phyloP scores from a whole-genome alignment of 2,113 vertebrate genomes.

The Equus quagga region DNA sequence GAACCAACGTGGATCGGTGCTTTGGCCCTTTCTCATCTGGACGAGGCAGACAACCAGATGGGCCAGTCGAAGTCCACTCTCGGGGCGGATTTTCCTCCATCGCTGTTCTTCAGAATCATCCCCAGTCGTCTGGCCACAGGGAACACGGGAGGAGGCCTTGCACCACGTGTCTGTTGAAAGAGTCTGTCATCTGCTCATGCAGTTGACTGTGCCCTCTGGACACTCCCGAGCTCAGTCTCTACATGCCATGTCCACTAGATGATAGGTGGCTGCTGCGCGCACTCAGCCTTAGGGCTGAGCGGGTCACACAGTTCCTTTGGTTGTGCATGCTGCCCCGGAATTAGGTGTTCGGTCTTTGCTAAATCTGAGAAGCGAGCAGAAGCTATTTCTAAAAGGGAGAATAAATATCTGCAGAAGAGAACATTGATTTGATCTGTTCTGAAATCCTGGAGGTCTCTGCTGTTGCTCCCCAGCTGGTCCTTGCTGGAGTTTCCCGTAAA shows the following conservation, averaged over 20 bases:
- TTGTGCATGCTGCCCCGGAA: too few relatives aligned
- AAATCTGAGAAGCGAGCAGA: neutral
- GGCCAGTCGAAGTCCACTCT: neutral
- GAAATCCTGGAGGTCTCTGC: neutral
- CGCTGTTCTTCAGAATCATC: neutral
- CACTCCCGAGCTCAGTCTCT: neutral
- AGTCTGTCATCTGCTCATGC: too few relatives aligned
- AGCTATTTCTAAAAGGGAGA: neutral
- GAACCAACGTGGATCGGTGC: rapidly evolving
- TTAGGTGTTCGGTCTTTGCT: neutral
- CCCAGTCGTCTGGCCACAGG: neutral
- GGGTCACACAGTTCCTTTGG: neutral
- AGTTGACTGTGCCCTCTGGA: neutral
- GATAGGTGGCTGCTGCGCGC: neutral
- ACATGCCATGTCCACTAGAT: rapidly evolving
- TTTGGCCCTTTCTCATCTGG: neutral
- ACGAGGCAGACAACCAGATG: too few relatives aligned
- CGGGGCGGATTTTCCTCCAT: neutral
- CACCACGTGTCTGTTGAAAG: neutral
- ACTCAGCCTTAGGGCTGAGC: neutral
- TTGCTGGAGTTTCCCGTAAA: neutral
- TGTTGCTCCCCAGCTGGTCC: too few relatives aligned
- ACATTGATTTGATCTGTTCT: rapidly evolving
- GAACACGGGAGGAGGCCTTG: too few relatives aligned
- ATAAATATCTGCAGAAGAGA: rapidly evolving